Conservation (phyloP, 1,140 invertebrate species). For the Drosophila oshimai region DNA sequence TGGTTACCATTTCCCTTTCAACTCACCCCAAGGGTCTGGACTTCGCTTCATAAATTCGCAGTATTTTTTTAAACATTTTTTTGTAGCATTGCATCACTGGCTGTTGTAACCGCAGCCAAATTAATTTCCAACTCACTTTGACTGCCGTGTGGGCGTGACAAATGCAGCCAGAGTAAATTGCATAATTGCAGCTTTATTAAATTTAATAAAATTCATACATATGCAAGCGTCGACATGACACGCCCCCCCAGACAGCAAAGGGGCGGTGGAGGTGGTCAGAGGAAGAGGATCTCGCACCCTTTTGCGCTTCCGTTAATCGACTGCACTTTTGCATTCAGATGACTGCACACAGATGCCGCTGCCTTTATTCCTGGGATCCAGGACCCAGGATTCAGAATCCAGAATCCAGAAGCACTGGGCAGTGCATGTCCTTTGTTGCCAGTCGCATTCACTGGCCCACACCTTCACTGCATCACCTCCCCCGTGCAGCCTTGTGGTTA, state of each 20-base stretch:
- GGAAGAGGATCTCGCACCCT: slow-evolving; percentile 30
- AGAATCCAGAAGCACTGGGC: slow-evolving; percentile 1
- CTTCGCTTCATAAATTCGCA: not conserved
- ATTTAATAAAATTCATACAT: slow-evolving; percentile 71
- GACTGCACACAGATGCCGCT: slow-evolving; percentile 44
- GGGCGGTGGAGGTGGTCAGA: not conserved
- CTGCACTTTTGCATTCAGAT: slow-evolving; percentile 74
- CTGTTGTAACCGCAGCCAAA: slow-evolving; percentile 55
- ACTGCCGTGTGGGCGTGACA: slow-evolving; percentile 36
- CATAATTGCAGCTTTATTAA: slow-evolving; percentile 75
- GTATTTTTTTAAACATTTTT: not conserved
- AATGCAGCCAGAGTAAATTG: slow-evolving; percentile 61
- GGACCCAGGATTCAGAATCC: not conserved
- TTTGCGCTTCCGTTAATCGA: slow-evolving; percentile 66
- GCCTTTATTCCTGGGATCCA: not conserved
- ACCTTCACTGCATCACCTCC: not conserved
- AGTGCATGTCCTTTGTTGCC: slow-evolving; percentile 51
- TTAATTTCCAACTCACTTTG: slow-evolving; percentile 55
- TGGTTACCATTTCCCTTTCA: too few species aligned
- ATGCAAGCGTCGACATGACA: slow-evolving; percentile 29
- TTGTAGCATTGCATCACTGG: not conserved
- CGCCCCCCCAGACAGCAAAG: slow-evolving; percentile 24
- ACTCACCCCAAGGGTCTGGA: slow-evolving; percentile 5
- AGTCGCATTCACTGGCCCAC: slow-evolving; percentile 41
- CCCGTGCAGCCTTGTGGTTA: slow-evolving; percentile 6